Conservation (phyloP, 2,888 invertebrate species). For the Netelia melanura region DNA sequence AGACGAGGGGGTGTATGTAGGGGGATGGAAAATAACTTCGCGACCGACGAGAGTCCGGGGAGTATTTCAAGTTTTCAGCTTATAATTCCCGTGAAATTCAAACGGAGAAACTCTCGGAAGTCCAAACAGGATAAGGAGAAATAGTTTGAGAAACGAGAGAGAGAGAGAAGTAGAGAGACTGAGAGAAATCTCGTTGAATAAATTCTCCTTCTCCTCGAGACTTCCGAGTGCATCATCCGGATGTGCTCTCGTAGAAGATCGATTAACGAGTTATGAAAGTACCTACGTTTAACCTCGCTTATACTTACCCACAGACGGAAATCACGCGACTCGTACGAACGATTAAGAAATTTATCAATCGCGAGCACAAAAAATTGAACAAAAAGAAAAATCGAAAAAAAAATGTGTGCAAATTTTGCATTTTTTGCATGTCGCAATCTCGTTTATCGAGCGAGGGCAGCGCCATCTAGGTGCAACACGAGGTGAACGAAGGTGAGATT, state of each 20-base stretch:
- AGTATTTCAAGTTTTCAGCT: neutral
- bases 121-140: neutral
- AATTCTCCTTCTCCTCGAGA: neutral
- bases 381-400: neutral
- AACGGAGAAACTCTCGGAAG: neutral
- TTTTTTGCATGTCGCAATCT: neutral
- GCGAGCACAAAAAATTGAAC: neutral
- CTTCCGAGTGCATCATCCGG: neutral
- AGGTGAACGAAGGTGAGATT: constrained; percentile 59
- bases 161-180: too few relatives aligned
- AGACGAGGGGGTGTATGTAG: neutral
- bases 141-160: constrained; percentile 9
- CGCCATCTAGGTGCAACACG: constrained; percentile 47
- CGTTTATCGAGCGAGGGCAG: constrained; percentile 17
- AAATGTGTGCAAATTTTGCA: neutral
- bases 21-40: neutral
- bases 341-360: neutral
- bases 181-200: neutral
- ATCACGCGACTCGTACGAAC: neutral
- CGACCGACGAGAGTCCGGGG: neutral
- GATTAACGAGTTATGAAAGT: constrained; percentile 3
- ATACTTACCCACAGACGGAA: neutral
- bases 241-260: neutral
- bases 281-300: neutral
- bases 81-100: neutral